Evolutionary conservation across 2,113 vertebrate genomes (phyloP).

Genomic region (Reinhardtius hippoglossoides): DNA sequence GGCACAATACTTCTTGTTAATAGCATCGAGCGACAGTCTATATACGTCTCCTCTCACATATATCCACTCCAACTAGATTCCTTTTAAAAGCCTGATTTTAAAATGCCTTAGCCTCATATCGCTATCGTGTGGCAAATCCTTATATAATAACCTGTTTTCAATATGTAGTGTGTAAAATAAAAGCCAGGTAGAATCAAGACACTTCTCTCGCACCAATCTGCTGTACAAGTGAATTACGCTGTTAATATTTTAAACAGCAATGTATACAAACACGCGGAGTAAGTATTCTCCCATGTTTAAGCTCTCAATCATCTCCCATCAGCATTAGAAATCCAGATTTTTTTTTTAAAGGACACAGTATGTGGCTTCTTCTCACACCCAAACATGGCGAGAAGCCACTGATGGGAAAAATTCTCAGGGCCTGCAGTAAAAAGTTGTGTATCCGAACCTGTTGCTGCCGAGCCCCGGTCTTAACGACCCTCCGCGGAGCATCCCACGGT

Average conservation of each 20-base stretch:
- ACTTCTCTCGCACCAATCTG: background rate
- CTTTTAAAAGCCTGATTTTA: background rate
- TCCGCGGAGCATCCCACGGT: conserved; percentile 89
- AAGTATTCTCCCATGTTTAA: background rate
- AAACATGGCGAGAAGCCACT: conserved; percentile 81
- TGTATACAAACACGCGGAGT: background rate
- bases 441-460: conserved; percentile 92
- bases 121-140: too few species aligned
- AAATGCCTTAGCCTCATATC: background rate
- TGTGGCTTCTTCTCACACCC: conserved; percentile 33
- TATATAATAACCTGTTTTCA: too few species aligned
- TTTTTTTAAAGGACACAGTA: conserved; percentile 38
- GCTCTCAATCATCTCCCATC: conserved; percentile 49
- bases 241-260: background rate
- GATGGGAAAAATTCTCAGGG: conserved; percentile 91
- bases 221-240: too few species aligned
- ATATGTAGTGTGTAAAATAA: background rate
- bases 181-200: background rate
- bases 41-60: background rate
- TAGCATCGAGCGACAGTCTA: background rate
- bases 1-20: conserved; percentile 18
- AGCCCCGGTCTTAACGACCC: conserved; percentile 88
- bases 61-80: background rate
- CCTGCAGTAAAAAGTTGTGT: conserved; percentile 93
- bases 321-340: conserved; percentile 25